These are phyloP conservation scores for Thaleichthys pacificus DNA, from an alignment of 2,797 vertebrate genomes.

Conservation along the genomic window DNA sequence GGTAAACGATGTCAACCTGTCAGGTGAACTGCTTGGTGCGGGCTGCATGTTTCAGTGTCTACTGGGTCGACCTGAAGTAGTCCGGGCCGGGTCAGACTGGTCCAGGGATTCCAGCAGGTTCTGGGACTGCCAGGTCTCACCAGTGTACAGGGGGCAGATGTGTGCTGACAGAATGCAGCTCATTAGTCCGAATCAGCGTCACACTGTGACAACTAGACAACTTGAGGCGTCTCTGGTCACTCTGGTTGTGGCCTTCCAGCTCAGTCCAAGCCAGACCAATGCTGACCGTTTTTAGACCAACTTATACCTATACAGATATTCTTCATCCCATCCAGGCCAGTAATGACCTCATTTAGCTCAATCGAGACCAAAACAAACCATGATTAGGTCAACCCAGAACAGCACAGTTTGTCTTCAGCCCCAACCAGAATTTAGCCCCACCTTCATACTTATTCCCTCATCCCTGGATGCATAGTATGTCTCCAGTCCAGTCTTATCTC, in stretches of 20 bases:
- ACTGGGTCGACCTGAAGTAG: slow-evolving; percentile 65
- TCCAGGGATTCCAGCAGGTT: slow-evolving; percentile 87
- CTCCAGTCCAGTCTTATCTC: slow-evolving; percentile 1
- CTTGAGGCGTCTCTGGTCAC: slow-evolving; percentile 72
- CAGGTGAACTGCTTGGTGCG: slow-evolving; percentile 39
- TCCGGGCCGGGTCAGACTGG: too few relatives aligned
- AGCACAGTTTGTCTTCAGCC: neutral
- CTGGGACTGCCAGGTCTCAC: slow-evolving; percentile 91
- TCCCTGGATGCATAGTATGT: neutral
- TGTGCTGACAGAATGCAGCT: slow-evolving; percentile 79
- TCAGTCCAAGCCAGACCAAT: slow-evolving; percentile 43
- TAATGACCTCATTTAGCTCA: slow-evolving; percentile 6
- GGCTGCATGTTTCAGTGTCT: slow-evolving; percentile 42
- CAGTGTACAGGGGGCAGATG: slow-evolving; percentile 86
- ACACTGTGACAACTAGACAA: slow-evolving; percentile 78
- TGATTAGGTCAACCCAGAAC: slow-evolving; percentile 35
- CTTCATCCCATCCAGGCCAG: too few relatives aligned
- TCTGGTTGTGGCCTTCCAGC: slow-evolving; percentile 52
- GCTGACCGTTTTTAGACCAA: neutral
- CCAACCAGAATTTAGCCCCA: slow-evolving; percentile 28
- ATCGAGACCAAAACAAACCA: slow-evolving; percentile 29
- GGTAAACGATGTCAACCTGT: slow-evolving; percentile 32
- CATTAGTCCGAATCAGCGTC: slow-evolving; percentile 82
- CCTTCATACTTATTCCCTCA: neutral
- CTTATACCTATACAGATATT: too few relatives aligned